A percentile compares a stretch with the other conserved stretches of the same genome.
Conservation (phyloP, 2,797 vertebrate genomes). For the Cryptoblepharus egeriae region DNA sequence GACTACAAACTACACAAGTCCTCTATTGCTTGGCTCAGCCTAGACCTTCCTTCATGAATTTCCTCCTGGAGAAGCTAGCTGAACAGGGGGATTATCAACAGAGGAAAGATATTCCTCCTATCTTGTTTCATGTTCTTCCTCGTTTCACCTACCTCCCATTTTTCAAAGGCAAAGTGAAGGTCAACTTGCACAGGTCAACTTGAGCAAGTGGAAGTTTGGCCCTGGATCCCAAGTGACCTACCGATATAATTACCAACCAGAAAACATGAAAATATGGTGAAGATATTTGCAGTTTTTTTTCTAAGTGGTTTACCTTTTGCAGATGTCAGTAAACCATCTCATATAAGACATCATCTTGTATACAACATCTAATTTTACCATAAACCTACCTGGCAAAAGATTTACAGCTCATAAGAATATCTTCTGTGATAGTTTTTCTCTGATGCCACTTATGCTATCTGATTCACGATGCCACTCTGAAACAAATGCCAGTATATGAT, state of each 20-base stretch:
- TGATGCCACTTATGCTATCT: not conserved
- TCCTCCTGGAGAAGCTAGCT: not conserved
- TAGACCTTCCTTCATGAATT: not conserved
- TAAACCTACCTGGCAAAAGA: not conserved
- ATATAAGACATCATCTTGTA: too few relatives aligned
- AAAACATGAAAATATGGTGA: not conserved
- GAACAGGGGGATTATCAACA: not conserved
- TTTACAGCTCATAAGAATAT: not conserved
- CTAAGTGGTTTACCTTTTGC: not conserved
- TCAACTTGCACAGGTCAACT: too few relatives aligned
- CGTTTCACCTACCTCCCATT: not conserved
- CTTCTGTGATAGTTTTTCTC: not conserved
- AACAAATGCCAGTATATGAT: constrained; percentile 2
- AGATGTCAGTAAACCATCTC: not conserved
- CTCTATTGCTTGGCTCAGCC: not conserved
- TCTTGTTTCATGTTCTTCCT: too few relatives aligned
- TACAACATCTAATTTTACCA: not conserved
- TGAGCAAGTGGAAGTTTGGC: not conserved
- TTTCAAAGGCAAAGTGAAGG: not conserved
- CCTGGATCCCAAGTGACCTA: not conserved
- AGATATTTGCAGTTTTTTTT: not conserved
- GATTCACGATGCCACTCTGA: constrained; percentile 2
- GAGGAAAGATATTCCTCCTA: not conserved
- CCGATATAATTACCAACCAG: not conserved
- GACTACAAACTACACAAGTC: not conserved